A percentile compares a stretch with the other conserved stretches of the same genome.
phyloP scores from a whole-genome alignment of 1,140 invertebrate genomes.

The Phymorhynchus buccinoides region DNA sequence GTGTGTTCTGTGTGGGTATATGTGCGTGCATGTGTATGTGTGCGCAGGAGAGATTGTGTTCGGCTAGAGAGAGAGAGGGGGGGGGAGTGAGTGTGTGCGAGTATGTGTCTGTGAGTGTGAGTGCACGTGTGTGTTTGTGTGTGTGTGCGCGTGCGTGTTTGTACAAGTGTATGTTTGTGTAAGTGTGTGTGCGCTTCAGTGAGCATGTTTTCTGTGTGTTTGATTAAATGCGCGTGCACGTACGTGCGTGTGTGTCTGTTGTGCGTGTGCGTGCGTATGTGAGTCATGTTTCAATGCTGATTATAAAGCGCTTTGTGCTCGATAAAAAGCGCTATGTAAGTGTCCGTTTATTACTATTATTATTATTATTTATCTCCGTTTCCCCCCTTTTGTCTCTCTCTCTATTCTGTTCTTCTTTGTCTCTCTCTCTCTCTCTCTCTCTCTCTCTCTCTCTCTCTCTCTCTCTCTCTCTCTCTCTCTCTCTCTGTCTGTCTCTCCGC shows the following conservation, averaged over 20 bases:
- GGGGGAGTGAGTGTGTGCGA: too few species aligned
- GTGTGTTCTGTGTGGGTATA: too few species aligned
- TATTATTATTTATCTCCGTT: too few species aligned
- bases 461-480: background rate
- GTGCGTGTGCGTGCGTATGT: background rate
- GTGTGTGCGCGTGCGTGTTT: background rate
- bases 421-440: background rate
- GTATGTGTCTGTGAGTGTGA: background rate
- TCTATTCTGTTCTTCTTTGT: background rate
- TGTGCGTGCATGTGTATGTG: too few species aligned
- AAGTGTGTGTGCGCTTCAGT: background rate
- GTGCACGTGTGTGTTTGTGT: constrained; percentile 20
- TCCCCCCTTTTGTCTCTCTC: too few species aligned
- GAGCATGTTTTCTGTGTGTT: background rate
- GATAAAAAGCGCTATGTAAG: too few species aligned
- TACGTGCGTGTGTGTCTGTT: background rate
- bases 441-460: background rate
- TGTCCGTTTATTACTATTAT: too few species aligned
- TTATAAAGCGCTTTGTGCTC: too few species aligned
- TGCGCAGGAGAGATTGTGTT: too few species aligned
- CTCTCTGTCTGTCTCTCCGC: too few species aligned
- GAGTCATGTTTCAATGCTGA: background rate
- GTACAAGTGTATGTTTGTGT: background rate
- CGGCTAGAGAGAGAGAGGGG: too few species aligned
- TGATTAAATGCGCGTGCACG: background rate